Percentiles rank a stretch among this genome's conserved stretches.
Conservation (phyloP, 2,888 invertebrate genomes). For the Pycnomerus fuliginosus region DNA sequence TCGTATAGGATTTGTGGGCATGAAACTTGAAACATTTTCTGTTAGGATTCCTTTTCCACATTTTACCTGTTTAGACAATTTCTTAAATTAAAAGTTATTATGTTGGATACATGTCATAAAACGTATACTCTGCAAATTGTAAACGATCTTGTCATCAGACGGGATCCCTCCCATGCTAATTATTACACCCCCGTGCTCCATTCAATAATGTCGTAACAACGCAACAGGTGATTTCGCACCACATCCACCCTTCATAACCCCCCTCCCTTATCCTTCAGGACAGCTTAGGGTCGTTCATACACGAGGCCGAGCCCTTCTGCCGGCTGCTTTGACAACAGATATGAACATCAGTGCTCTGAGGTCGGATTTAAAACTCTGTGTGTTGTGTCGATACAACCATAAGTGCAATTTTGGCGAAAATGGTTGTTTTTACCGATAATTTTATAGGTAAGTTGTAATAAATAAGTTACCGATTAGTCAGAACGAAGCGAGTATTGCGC, state of each 20-base stretch:
- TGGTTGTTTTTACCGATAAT: slow-evolving; percentile 9
- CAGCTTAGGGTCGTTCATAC: slow-evolving; percentile 16
- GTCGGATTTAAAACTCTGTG: no score
- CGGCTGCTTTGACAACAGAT: slow-evolving; percentile 18
- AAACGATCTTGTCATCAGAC: no score
- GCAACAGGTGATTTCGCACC: slow-evolving; percentile 27
- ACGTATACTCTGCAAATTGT: no score
- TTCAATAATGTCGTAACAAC: slow-evolving; percentile 13
- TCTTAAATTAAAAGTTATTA: no score
- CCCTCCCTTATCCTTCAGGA: no score
- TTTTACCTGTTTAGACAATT: no score
- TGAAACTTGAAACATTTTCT: no score
- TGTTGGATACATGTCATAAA: no score
- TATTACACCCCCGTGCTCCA: slow-evolving; percentile 6
- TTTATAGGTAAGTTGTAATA: slow-evolving; percentile 11
- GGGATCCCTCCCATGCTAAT: no score
- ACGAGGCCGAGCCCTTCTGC: slow-evolving; percentile 22
- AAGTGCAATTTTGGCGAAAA: slow-evolving; percentile 1
- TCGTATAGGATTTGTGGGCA: no score
- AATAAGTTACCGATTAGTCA: not conserved
- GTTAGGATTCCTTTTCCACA: no score
- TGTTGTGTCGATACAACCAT: not conserved
- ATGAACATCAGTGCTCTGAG: slow-evolving; percentile 8
- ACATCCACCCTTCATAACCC: slow-evolving; percentile 17
- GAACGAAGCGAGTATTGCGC: not conserved